Evolutionary conservation across 2,113 vertebrate genomes (phyloP).

Genomic region (Oreamnos americanus): DNA sequence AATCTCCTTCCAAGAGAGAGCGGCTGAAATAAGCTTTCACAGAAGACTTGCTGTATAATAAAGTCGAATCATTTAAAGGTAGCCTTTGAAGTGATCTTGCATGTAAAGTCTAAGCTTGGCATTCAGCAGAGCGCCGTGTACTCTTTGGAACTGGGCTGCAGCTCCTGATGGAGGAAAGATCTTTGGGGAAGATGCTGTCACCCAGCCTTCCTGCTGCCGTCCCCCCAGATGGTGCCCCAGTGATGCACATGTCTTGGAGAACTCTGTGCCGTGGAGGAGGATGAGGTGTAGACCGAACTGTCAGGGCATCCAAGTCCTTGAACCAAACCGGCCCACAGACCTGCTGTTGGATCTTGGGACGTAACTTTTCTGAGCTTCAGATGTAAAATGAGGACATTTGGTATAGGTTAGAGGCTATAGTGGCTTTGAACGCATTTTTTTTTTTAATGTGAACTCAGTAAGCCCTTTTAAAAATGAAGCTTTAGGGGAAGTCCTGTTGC

Average conservation of each 20-base stretch:
- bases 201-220: neutral
- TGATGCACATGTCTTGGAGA: neutral
- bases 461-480: neutral
- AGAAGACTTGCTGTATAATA: conserved; percentile 77
- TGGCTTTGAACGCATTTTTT: neutral
- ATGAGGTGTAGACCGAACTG: neutral
- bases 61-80: conserved; percentile 77
- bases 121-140: conserved; percentile 57
- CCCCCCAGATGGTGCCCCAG: neutral
- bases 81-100: conserved; percentile 81
- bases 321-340: neutral
- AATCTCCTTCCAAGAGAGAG: conserved; percentile 81
- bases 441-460: rapidly evolving
- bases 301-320: neutral
- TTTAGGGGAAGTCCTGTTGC: neutral
- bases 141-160: conserved; percentile 62
- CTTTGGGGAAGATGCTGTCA: conserved; percentile 50
- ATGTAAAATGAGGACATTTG: neutral
- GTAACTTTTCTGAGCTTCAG: neutral
- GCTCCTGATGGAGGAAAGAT: conserved; percentile 58
- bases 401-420: neutral
- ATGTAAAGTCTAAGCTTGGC: conserved; percentile 76
- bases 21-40: conserved; percentile 77
- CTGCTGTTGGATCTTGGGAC: neutral
- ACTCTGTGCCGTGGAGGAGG: neutral